Evolutionary conservation across 2,113 vertebrate genomes (phyloP).

Genomic region (Gavialis gangeticus): DNA sequence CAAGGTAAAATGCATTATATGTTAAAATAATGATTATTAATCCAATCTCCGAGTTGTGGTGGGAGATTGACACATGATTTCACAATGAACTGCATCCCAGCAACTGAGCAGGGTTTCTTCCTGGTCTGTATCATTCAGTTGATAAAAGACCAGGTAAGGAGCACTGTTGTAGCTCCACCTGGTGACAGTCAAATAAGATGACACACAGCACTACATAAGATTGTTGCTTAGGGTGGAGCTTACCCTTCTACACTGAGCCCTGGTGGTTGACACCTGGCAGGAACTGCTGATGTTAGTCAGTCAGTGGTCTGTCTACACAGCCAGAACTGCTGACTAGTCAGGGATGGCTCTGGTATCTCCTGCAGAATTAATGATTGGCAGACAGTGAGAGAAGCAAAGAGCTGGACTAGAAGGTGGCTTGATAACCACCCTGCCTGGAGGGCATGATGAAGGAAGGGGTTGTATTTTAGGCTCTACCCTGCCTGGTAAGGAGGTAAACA

Average conservation of each 20-base stretch:
- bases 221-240: background rate
- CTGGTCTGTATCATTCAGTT: fast-evolving
- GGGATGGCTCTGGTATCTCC: background rate
- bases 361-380: background rate
- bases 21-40: background rate
- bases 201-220: background rate
- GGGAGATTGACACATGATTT: background rate
- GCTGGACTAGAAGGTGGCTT: too few species aligned
- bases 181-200: background rate
- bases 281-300: too few species aligned
- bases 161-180: constrained; percentile 50
- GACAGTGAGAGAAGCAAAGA: too few species aligned
- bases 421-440: background rate
- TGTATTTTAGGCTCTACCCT: background rate
- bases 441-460: background rate
- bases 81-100: fast-evolving
- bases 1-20: fast-evolving
- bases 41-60: background rate
- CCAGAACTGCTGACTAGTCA: background rate
- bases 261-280: too few species aligned
- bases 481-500: background rate
- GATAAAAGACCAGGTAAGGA: background rate
- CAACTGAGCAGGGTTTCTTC: background rate
- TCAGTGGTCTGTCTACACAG: background rate
- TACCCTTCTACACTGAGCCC: background rate